phyloP scores from a whole-genome alignment of 1,140 invertebrate genomes.

The Drosophila burlai region DNA sequence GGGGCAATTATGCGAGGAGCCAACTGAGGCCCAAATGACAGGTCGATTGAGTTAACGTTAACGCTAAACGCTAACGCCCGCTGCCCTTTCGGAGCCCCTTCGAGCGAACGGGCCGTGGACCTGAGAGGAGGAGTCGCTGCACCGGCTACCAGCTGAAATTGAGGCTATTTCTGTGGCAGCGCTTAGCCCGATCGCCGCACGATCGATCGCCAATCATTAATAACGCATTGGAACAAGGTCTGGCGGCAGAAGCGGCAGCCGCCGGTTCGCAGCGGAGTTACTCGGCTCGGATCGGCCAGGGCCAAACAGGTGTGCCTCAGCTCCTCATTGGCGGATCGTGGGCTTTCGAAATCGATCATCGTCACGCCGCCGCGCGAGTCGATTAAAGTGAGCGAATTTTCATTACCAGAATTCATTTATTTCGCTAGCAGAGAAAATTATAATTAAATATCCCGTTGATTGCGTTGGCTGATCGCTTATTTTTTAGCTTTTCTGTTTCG shows the following conservation, averaged over 20 bases:
- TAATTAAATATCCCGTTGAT: constrained; percentile 74
- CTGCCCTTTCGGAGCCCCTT: constrained; percentile 15
- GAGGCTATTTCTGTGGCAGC: constrained; percentile 71
- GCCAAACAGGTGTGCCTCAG: constrained; percentile 71
- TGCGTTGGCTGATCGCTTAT: constrained; percentile 58
- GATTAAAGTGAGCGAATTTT: constrained; percentile 76
- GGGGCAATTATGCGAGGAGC: constrained; percentile 80
- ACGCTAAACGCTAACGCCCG: constrained; percentile 78
- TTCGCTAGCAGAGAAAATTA: constrained; percentile 53
- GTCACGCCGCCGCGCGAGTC: constrained; percentile 67
- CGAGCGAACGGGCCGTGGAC: neutral
- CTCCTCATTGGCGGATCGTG: constrained; percentile 32
- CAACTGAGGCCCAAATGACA: constrained; percentile 81
- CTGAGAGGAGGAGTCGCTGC: constrained; percentile 22
- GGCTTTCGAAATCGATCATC: constrained; percentile 69
- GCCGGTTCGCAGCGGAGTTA: constrained; percentile 18
- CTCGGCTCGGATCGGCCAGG: constrained; percentile 15
- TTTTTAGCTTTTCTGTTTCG: constrained; percentile 16
- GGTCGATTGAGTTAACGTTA: constrained; percentile 85
- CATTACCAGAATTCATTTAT: constrained; percentile 76
- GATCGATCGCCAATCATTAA: constrained; percentile 84
- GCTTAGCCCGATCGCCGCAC: constrained; percentile 61
- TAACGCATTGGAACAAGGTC: constrained; percentile 74
- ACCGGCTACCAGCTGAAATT: constrained; percentile 52
- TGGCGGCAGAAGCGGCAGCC: constrained; percentile 26